Base-by-base conservation (phyloP, 2,113 vertebrate genomes). In the Caracal caracal region DNA sequence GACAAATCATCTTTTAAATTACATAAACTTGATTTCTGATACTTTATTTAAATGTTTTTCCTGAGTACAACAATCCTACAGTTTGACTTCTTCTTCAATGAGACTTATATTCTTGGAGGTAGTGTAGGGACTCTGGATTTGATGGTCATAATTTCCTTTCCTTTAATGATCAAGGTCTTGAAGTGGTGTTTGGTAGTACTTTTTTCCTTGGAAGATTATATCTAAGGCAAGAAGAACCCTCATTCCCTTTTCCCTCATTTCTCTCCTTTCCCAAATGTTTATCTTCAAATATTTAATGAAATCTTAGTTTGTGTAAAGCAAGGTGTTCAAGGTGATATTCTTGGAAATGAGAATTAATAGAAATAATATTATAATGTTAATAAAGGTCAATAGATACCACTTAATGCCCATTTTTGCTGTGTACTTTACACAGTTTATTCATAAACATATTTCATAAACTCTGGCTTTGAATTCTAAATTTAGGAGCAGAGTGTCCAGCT, bases 201-300 rank as follows among this genome's bases (percentile, higher is more conserved):
- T 88, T 15, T 79, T 97, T 93, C 24, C 8, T 93, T 12, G 51
- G 63, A 79, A 79, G 4, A 22, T 83, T 66, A 53, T 53, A 9
- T 61, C 24, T 71, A 85, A 59, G 63, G 35, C 49, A 89, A 94
- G 76, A 81, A 81, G 71, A 33, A 15, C 4, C 3, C 43, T n/a
- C 56, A 22, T 53, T 93, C 20, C 12, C 53, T 76, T 82, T 85
- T 13, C 28, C 26, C 15, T 78, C 4, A 37, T n/a, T 91, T 63
- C 33, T 10, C 22, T 79, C 2, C 30, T 12, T 88, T 92, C 35
- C 19, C 19, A 70, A 90, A 76, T 13, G 61, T 96, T 82, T 68
- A 65, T 90, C 68, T 19, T 88, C 33, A 96, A 96, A 79, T 82
- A 82, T 76, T 92, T 65, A 87, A 90, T 87, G 11, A 94, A 88